These are phyloP conservation scores for Syrphus vitripennis DNA, from an alignment of 2,888 invertebrate genomes.

Conservation along the genomic window DNA sequence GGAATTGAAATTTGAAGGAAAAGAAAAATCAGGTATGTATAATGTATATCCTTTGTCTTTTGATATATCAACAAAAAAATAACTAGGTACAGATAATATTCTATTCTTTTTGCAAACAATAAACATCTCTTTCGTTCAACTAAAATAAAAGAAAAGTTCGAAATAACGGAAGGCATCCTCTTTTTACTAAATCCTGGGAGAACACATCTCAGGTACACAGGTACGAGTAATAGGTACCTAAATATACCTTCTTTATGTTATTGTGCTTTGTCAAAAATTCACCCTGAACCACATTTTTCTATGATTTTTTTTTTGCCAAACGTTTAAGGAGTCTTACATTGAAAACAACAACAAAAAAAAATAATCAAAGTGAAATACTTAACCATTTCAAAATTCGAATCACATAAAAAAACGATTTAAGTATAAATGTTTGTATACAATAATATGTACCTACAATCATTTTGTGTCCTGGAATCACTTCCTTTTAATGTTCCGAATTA, in stretches of 20 bases:
- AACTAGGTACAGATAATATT: not conserved
- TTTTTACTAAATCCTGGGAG: not conserved
- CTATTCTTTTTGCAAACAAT: conserved; percentile 43
- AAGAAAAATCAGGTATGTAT: no score
- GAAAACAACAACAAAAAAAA: not conserved
- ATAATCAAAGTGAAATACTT: conserved; percentile 36
- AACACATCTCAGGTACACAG: conserved; percentile 7
- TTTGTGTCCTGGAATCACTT: conserved; percentile 26
- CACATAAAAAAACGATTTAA: conserved; percentile 5
- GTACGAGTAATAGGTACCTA: not conserved
- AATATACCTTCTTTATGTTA: not conserved
- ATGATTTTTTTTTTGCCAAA: not conserved
- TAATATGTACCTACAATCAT: not conserved
- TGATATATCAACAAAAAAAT: not conserved
- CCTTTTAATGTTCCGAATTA: conserved; percentile 37
- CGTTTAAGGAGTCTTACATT: not conserved
- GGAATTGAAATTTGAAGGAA: no score
- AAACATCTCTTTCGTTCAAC: conserved; percentile 37
- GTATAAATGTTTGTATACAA: not conserved
- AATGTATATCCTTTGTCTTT: no score
- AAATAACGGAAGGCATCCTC: conserved; percentile 28
- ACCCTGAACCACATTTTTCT: conserved; percentile 19
- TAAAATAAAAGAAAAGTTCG: conserved; percentile 37
- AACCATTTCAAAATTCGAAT: conserved; percentile 31
- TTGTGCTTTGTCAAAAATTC: conserved; percentile 20